Percentiles rank a stretch among this genome's conserved stretches.
phyloP scores from a whole-genome alignment of 92 coral and sea anemone species.

The Paramuricea clavata region DNA sequence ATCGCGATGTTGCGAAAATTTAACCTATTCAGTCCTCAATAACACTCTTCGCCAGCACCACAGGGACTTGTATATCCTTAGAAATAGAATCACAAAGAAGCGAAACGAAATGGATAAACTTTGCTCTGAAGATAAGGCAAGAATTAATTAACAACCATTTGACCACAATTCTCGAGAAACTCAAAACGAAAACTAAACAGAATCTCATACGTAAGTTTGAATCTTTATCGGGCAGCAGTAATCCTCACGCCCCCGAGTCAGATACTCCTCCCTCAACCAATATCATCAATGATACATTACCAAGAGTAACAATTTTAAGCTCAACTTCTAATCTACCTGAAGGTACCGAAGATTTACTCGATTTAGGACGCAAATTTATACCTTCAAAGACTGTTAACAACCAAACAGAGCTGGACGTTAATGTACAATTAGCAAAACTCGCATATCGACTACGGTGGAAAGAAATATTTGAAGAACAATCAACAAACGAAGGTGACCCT shows the following conservation, averaged over 20 bases:
- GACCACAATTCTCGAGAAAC: background rate
- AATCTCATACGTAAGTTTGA: background rate
- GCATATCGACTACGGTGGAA: background rate
- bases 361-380: background rate
- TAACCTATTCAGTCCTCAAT: no score
- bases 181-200: background rate
- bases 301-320: background rate
- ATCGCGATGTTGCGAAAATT: no score
- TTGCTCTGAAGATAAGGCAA: background rate
- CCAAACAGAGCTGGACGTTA: background rate
- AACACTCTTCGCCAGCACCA: no score
- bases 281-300: background rate
- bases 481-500: background rate
- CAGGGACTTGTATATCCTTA: no score
- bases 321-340: background rate
- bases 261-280: background rate
- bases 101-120: no score
- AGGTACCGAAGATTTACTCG: background rate
- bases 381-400: background rate
- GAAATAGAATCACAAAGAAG: no score
- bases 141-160: background rate
- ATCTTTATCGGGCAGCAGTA: background rate
- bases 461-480: background rate
- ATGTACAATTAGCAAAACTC: slow-evolving; percentile 4
- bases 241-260: background rate